phyloP scores from a whole-genome alignment of 2,797 vertebrate species.

The Cercopithecus mitis region DNA sequence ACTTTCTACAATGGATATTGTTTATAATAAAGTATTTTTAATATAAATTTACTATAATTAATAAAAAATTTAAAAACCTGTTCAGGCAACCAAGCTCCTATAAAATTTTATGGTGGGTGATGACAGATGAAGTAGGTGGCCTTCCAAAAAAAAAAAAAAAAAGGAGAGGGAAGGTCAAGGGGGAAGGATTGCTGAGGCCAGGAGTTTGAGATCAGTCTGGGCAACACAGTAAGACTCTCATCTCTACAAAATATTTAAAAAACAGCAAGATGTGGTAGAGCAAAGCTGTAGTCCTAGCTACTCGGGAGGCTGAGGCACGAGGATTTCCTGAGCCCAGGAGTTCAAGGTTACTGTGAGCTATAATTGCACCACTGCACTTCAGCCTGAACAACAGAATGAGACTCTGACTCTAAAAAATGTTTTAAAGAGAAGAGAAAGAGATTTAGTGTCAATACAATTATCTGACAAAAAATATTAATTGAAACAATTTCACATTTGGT shows the following conservation, averaged over 20 bases:
- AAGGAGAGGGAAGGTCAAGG: not conserved
- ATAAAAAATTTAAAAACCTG: constrained; percentile 26
- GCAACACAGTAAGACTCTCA: not conserved
- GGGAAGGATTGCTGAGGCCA: not conserved
- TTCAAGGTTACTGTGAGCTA: not conserved
- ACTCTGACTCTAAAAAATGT: not conserved
- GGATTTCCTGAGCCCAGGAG: not conserved
- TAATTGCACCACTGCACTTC: not conserved
- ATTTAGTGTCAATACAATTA: not conserved
- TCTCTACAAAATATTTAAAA: not conserved
- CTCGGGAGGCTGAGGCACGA: not conserved
- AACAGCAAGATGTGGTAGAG: not conserved
- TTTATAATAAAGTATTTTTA: constrained; percentile 2
- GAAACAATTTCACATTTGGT: not conserved
- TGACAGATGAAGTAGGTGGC: not conserved
- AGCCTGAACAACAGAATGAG: not conserved
- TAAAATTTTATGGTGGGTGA: constrained; percentile 30
- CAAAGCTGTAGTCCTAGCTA: not conserved
- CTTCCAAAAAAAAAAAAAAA: not conserved
- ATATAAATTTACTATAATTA: not conserved
- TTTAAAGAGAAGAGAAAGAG: not conserved
- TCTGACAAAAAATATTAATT: not conserved
- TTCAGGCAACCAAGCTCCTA: not conserved
- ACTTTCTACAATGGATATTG: not conserved
- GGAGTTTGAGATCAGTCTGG: not conserved